Evolutionary conservation across 2,888 invertebrate species (phyloP), one percentile per base, ranked within the genome.

Genomic region (Embidobia sp.): DNA sequence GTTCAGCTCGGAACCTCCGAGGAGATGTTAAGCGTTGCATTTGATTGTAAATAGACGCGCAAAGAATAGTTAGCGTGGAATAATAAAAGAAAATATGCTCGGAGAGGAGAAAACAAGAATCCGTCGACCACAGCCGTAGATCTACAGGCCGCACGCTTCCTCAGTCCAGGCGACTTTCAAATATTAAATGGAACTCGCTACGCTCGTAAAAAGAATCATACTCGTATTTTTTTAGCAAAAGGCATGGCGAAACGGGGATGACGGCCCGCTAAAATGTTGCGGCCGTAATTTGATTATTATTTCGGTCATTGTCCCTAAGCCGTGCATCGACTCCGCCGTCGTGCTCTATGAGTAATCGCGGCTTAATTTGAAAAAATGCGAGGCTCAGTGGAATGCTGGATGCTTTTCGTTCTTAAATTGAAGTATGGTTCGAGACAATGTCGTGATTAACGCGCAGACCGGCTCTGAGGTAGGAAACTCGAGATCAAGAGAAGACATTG

Each of bases 171-270:
- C 81, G 82, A 84, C 85, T 85, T 88, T 88, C 88, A 87, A 88
- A 88, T 88, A 88, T 88, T 88, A 87, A 88, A 88, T 87, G 87
- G 84, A 85, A 83, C 85, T 82, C 77, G 75, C 80, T 80, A 80
- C 81, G 85, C 83, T 83, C 87, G 85, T 86, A 86, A 86, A 86
- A 87, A 85, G 82, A 83, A 83, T 85, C 82, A 83, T 81, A 81
- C 79, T 72, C 79, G 79, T 78, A 77, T 78, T 81, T 77, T 79
- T 78, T 74, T 51, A 74, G 77, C 73, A 73, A 77, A 61, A 61
- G 67, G 31, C 69, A 76, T 79, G 53, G 79, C 74, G 79, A 80
- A 79, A 75, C 33, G 37, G 55, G 67, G 77, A 77, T 67, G 74
- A 77, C 79, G 69, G 63, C 46, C 16, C 63, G 67, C 72, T 72